These are phyloP conservation scores for Minunthozetes semirufus DNA, from an alignment of 2,888 invertebrate genomes.

Conservation along the genomic window DNA sequence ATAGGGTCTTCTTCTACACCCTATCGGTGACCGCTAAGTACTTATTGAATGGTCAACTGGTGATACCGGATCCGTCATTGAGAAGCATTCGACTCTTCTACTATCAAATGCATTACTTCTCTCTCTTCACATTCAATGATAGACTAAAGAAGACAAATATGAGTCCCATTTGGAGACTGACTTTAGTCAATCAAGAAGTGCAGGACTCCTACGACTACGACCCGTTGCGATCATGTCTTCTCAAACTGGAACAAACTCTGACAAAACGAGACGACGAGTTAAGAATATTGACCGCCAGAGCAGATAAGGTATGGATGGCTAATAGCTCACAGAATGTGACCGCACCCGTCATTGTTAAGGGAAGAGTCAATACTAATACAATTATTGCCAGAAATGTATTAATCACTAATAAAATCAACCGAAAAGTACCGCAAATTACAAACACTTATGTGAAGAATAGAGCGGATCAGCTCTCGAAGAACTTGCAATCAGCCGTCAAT, in stretches of 20 bases:
- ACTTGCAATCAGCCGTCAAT: background rate
- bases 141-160: background rate
- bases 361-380: constrained; percentile 5
- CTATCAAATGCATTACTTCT: background rate
- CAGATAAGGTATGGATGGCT: constrained; percentile 28
- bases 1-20: constrained; percentile 7
- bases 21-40: background rate
- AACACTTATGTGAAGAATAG: background rate
- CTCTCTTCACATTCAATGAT: constrained; percentile 1
- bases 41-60: background rate
- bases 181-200: background rate
- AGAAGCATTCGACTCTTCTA: background rate
- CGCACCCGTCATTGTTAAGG: constrained; percentile 31
- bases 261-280: background rate
- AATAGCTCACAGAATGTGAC: constrained; percentile 26
- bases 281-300: background rate
- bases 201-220: background rate
- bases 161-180: constrained; percentile 17
- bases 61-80: background rate
- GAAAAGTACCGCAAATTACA: constrained; percentile 21
- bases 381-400: background rate
- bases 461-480: background rate
- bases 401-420: background rate
- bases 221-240: constrained; percentile 24
- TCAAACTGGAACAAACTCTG: constrained; percentile 7